phyloP scores from a whole-genome alignment of 2,113 vertebrate species.

The Albula glossodonta region DNA sequence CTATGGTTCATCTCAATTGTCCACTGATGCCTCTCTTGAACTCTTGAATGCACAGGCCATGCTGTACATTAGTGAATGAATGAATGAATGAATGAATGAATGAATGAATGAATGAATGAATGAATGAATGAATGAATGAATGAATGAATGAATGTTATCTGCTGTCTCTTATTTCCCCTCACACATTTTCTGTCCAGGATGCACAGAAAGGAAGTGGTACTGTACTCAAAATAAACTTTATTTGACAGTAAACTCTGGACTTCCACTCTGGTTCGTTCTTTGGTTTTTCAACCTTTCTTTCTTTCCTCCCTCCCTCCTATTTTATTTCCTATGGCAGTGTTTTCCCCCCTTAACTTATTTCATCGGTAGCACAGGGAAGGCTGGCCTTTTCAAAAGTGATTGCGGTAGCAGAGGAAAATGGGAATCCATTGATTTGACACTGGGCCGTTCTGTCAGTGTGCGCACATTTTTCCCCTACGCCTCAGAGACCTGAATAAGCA shows the following conservation, averaged over 20 bases:
- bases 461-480: background rate
- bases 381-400: background rate
- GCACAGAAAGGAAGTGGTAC: background rate
- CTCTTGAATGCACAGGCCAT: background rate
- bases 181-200: background rate
- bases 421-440: background rate
- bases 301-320: background rate
- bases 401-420: background rate
- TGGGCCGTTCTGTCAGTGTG: background rate
- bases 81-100: background rate
- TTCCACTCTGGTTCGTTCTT: background rate
- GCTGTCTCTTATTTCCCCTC: too few relatives aligned
- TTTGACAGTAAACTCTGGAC: background rate
- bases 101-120: too few relatives aligned
- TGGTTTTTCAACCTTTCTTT: background rate
- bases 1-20: background rate
- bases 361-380: background rate
- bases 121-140: too few relatives aligned
- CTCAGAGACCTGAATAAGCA: background rate
- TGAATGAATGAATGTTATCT: too few relatives aligned
- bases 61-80: background rate
- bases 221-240: slow-evolving; percentile 1
- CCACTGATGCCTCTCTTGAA: background rate
- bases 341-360: too few relatives aligned
- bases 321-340: background rate